These are phyloP conservation scores for Epistrophe grossulariae DNA, from an alignment of 2,888 invertebrate genomes.

Conservation along the genomic window DNA sequence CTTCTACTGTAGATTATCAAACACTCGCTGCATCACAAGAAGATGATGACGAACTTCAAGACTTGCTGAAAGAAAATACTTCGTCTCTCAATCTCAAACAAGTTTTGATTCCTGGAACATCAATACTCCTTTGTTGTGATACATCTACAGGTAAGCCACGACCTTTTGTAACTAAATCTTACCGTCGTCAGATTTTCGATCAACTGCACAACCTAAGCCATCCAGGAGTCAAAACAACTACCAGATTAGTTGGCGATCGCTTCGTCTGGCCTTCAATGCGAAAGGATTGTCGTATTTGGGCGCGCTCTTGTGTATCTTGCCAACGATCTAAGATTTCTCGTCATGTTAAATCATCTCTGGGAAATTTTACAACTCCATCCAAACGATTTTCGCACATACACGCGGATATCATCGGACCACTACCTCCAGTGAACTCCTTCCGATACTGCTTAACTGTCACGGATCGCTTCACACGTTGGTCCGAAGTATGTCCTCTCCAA, in stretches of 20 bases:
- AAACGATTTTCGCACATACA: too few relatives aligned
- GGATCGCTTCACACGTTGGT: background rate
- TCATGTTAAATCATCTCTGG: background rate
- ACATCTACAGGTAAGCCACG: slow-evolving; percentile 18
- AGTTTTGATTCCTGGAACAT: too few relatives aligned
- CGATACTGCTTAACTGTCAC: slow-evolving; percentile 11
- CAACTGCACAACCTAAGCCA: background rate
- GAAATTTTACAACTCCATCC: too few relatives aligned
- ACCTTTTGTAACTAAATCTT: slow-evolving; percentile 3
- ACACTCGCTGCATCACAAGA: background rate
- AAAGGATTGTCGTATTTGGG: slow-evolving; percentile 5
- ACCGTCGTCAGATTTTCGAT: too few relatives aligned
- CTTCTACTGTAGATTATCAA: background rate
- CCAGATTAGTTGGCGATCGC: background rate
- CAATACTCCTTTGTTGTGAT: too few relatives aligned
- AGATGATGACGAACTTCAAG: background rate
- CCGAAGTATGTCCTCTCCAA: slow-evolving; percentile 5
- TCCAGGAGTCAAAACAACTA: slow-evolving; percentile 1
- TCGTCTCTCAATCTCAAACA: background rate
- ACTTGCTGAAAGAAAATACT: background rate
- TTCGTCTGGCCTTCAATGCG: slow-evolving; percentile 13
- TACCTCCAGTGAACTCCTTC: background rate
- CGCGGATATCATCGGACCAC: background rate
- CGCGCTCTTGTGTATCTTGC: background rate
- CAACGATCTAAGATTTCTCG: slow-evolving; percentile 1